Percentiles rank a stretch among this genome's conserved stretches.
These are phyloP conservation scores for Oryctolagus cuniculus DNA, from an alignment of 2,113 vertebrate species.

Conservation along the genomic window mOryCun1.1 NC_091442.1:42007501-42008000, in stretches of 20 bases:
- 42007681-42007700: background rate
- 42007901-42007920: background rate
- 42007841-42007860: background rate
- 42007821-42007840: background rate
- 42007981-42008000: fast-evolving
- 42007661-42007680: background rate
- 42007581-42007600: too few species aligned
- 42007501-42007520: too few species aligned
- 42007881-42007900: background rate
- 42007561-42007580: too few species aligned
- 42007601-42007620: background rate
- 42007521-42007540: too few species aligned
- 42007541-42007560: too few species aligned
- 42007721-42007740: constrained; percentile 1
- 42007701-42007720: constrained; percentile 43
- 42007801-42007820: background rate
- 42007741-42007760: constrained; percentile 2
- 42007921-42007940: background rate
- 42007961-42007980: background rate
- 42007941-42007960: constrained; percentile 8
- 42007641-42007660: background rate
- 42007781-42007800: background rate
- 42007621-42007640: background rate
- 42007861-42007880: background rate
- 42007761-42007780: background rate